Percentiles rank a stretch among this genome's conserved stretches.
Conservation (phyloP, 2,888 invertebrate genomes). For the Eucera pruinosa region DNA sequence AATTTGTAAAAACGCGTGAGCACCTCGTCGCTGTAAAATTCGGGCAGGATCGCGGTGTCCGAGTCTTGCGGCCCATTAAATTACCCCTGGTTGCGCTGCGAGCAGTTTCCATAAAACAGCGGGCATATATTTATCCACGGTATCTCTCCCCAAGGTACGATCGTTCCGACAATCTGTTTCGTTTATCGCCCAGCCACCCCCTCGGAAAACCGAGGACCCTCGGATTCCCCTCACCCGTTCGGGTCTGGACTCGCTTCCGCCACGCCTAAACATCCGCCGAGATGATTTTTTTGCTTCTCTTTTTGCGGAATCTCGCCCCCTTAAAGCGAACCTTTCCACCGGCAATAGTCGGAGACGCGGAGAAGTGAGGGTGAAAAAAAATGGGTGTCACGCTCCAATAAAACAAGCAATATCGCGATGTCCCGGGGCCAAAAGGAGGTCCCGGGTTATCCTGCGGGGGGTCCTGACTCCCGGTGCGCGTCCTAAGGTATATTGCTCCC, state of each 20-base stretch:
- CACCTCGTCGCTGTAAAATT: conserved; percentile 37
- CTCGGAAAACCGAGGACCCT: conserved; percentile 32
- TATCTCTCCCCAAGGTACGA: conserved; percentile 58
- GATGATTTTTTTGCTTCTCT: conserved; percentile 56
- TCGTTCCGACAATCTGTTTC: conserved; percentile 67
- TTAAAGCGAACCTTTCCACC: conserved; percentile 18
- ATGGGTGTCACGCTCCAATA: conserved; percentile 82
- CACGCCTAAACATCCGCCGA: conserved; percentile 67
- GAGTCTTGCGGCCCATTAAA: conserved; percentile 48
- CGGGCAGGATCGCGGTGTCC: conserved; percentile 29
- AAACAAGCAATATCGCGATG: conserved; percentile 83
- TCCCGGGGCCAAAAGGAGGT: conserved; percentile 79
- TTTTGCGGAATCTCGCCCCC: conserved; percentile 39
- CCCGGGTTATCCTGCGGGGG: conserved; percentile 71
- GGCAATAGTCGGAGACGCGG: neutral
- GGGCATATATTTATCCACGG: conserved; percentile 60
- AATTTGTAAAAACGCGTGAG: conserved; percentile 9
- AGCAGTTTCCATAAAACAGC: conserved; percentile 65
- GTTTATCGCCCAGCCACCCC: conserved; percentile 58
- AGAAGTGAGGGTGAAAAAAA: conserved; percentile 67
- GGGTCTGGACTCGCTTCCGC: conserved; percentile 43
- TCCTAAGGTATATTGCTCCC: conserved; percentile 79
- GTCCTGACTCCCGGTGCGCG: conserved; percentile 63
- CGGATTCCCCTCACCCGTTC: conserved; percentile 14
- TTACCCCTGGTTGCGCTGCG: conserved; percentile 48